Evolutionary conservation across 2,888 invertebrate genomes (phyloP), one percentile per base, ranked within the genome.

Genomic region (Amblyjoppa proteus): DNA sequence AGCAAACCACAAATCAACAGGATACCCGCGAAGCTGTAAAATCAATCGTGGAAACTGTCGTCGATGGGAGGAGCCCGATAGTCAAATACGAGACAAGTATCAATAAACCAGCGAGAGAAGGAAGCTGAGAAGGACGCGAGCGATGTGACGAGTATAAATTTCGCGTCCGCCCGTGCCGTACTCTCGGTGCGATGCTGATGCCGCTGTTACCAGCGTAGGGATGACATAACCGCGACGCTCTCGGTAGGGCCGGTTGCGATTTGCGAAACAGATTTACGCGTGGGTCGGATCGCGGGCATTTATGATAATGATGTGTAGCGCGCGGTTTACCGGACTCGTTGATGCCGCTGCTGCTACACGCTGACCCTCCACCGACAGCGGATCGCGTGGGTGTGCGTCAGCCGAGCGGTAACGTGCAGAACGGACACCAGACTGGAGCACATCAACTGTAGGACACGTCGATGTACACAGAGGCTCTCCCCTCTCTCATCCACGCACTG

Each of bases 261-360:
- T 93, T 92, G 92, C 93, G 92, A 93, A 93, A 93, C 92, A 92
- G 93, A 93, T 94, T 94, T 93, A 92, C 91, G 92, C 92, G 94
- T 93, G 93, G 92, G 94, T 92, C 91, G 93, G 90, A 91, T 90
- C 92, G 90, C 89, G 90, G 88, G 90, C 93, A 91, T 93, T 93
- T 93, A 93, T 93, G 93, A 93, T 93, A 93, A 93, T 93, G 87
- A 91, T 92, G 91, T 92, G 87, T 88, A 87, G 84, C 83, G 91
- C 89, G 89, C 88, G 90, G 91, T 92, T 92, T 91, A 90, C 89
- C 89, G 89, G 76, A 56, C 81, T 74, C 83, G 83, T 86, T 76
- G 84, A 84, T 82, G 83, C 83, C 71, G 74, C 80, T 66, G 68
- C 81, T n/a, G 45, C 31, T 51, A 69, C 75, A 64, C 68, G 34